Evolutionary conservation across 1,140 invertebrate species (phyloP).

Genomic region (Heliothis virescens): DNA sequence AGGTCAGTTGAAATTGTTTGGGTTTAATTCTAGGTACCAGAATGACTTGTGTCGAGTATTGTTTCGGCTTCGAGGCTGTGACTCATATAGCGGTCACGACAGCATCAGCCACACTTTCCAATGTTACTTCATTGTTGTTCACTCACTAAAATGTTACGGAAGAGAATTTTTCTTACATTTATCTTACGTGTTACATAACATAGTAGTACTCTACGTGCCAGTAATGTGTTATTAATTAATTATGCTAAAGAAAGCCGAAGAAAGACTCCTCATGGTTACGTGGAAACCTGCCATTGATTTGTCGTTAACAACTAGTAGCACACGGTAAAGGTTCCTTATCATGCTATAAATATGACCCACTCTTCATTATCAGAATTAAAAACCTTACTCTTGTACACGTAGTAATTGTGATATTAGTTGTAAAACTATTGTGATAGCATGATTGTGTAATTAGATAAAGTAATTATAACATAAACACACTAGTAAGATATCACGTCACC

Average conservation of each 20-base stretch:
- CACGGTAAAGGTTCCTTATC: too few species aligned
- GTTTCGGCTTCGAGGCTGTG: conserved; percentile 4
- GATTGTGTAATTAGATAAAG: too few species aligned
- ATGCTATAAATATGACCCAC: too few species aligned
- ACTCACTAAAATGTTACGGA: conserved; percentile 16
- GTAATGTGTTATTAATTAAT: not conserved
- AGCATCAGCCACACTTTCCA: conserved; percentile 46
- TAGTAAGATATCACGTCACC: too few species aligned
- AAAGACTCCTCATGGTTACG: too few species aligned
- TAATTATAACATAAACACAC: too few species aligned
- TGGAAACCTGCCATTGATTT: not conserved
- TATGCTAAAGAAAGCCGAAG: too few species aligned
- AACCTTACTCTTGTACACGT: too few species aligned
- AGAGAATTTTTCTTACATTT: not conserved
- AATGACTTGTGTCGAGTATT: not conserved
- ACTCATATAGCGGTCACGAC: conserved; percentile 18
- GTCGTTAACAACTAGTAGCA: too few species aligned
- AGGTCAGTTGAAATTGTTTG: not conserved
- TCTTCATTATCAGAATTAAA: too few species aligned
- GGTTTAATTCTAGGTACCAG: not conserved
- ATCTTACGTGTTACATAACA: not conserved
- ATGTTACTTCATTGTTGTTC: conserved; percentile 44
- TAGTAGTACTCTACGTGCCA: not conserved
- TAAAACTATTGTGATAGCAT: too few species aligned
- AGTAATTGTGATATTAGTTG: too few species aligned